Evolutionary conservation across 2,888 invertebrate species (phyloP), one percentile per base, ranked within the genome.

Genomic region (Chironomus riparius): DNA sequence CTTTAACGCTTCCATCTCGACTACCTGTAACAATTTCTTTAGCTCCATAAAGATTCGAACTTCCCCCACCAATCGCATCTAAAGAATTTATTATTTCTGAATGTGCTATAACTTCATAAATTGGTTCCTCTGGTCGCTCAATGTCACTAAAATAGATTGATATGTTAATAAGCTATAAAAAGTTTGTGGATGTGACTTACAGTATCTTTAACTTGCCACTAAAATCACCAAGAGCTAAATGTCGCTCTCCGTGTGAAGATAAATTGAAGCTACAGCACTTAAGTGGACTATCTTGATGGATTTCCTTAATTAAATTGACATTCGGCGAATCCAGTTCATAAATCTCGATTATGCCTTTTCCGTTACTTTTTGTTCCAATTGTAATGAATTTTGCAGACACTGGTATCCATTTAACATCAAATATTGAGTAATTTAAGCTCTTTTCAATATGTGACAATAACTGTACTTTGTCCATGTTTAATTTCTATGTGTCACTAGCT

Each of bases 391-490:
- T 97, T 0, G 97, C 93, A 3, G 96, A 95, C 81, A 92, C 92
- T 0, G 98, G 97, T 80, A 98, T 90, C 98, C 97, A 98, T 85
- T 94, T 94, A n/a, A 91, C 89, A 81, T 97, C 97, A 82, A 94
- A 96, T 24, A 96, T 84, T 0, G 94, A 93, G 83, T 93, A 97
- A 81, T 92, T 90, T 1, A 96, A 84, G 22, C 90, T 86, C 82
- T 92, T 91, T 81, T 96, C 92, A 48, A 92, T 88, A 81, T 97
- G 95, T 77, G 92, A 90, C 79, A 97, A 93, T 80, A 97, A 91
- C 85, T 95, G 95, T 0, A 97, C 96, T 79, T 94, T 95, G 78
- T 92, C 90, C 83, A 93, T 86, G 22, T 56, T 69, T 7, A 24
- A 18, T 15, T 7, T 12, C 21, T 65, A 3, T 65, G 10, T 24